Evolutionary conservation across 1,140 invertebrate species (phyloP), one percentile per base, ranked within the genome.

Genomic region (Lepidurus packardi): DNA sequence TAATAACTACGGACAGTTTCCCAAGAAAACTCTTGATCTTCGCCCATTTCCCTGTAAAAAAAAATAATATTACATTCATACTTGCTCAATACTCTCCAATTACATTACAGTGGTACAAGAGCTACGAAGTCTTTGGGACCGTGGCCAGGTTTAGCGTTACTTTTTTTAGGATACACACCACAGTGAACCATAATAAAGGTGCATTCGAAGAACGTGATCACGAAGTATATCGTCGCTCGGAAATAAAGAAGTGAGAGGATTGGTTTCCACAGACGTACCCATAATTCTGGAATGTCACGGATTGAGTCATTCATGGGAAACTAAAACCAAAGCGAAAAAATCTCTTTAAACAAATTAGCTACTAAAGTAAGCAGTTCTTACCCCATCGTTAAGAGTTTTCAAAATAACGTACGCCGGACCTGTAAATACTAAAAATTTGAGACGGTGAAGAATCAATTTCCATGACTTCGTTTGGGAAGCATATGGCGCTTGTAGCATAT

Each of bases 161-260:
- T 88, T 16, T 86, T 85, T 0, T 86, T 86, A 0, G 96, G 97
- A 86, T 98, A 98, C 4, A 93, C 93, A 8, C 97, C 97, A 5
- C 98, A 86, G 0, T 94, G 94, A 21, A 92, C 91, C 83, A 93
- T 91, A 21, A 94, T 94, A 83, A 95, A 97, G 16, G 94, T 92
- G 84, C 92, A 94, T 85, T 98, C 96, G 0, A 95, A 93, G n/a
- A 98, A 83, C 1, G 92, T 90, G 88, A 97, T 92, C 0, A 94
- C 96, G 34, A 91, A 90, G 83, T 96, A 98, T 76, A 99, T 91
- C 77, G 96, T 88, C 85, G 94, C 91, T 9, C 95, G 90, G 84
- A 98, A 97, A 75, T 90, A 90, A 34, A 93, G 90, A 84, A 98
- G 98, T 74, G 92, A 88, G 1, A 93, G 91, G 85, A 93, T 92